phyloP scores from a whole-genome alignment of 2,888 invertebrate species.

The Bugula neritina region DNA sequence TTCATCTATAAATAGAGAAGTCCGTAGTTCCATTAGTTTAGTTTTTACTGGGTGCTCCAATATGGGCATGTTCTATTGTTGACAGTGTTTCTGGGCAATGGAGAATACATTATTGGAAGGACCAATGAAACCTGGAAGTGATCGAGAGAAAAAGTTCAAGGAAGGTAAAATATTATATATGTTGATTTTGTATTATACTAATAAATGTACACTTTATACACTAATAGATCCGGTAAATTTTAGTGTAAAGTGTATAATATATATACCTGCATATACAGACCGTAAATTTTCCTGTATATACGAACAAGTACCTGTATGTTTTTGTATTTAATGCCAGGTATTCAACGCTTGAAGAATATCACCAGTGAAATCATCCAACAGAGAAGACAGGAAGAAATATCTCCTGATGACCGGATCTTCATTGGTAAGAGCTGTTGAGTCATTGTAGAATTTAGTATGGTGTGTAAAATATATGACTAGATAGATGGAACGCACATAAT shows the following conservation, averaged over 20 bases:
- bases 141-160: constrained; percentile 7
- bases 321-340: constrained; percentile 29
- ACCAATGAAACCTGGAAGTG: constrained; percentile 8
- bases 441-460: neutral
- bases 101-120: neutral
- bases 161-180: neutral
- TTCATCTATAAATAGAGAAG: too few species aligned
- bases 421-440: constrained; percentile 35
- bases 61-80: too few species aligned
- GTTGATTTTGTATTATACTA: neutral
- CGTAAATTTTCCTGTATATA: neutral
- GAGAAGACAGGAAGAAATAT: constrained; percentile 32
- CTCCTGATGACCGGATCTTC: constrained; percentile 35
- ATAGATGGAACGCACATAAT: too few species aligned
- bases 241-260: neutral
- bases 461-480: too few species aligned
- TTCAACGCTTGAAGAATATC: constrained; percentile 30
- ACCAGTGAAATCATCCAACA: constrained; percentile 32
- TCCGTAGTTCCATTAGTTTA: too few species aligned
- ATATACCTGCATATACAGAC: too few species aligned
- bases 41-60: too few species aligned
- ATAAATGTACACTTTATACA: neutral
- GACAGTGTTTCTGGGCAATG: constrained; percentile 2
- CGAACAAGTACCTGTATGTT: neutral
- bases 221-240: neutral